Base-by-base conservation (phyloP, 2,888 invertebrate genomes). In the Drosophila histrio region DNA sequence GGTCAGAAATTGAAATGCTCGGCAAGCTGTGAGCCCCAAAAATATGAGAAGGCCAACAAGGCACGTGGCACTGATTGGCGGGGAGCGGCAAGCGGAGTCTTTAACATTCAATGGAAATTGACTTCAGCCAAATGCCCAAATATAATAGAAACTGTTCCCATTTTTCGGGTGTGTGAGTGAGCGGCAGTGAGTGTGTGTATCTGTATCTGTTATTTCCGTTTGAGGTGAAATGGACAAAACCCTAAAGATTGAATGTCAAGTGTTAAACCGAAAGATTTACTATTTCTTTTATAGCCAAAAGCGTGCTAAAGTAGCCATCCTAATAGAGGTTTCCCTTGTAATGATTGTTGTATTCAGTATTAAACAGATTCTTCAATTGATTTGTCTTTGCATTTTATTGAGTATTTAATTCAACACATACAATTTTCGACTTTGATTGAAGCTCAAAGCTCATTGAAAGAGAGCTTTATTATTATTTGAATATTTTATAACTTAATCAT, bases 1-100 rank as follows among this genome's bases (percentile, higher is more conserved):
- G 53, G 53, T 32, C 52, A n/a, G 39, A 64, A 70, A 76, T 77
- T 73, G 66, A 77, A 73, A 73, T 77, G 73, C 72, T 41, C 9
- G 32, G n/a, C 77, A 61, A 59, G 74, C 69, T 46, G 38, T 58
- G 43, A 41, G 62, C 36, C 34, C 32, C 9, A 38, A 19, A 26
- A 4, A 47, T 44, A 44, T 44, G 56, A 66, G 52, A 60, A 57
- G 73, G 77, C 44, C 61, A 57, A 36, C 53, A 22, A 5, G 66
- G 66, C 72, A 72, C 77, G 73, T 77, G 77, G 54, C 77, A 19
- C 41, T 60, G 56, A 61, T 60, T 65, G 58, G 39, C 22, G 2
- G 24, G 8, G 39, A 11, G 13, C n/a, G n/a, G n/a, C n/a, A 2
- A 15, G 15, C 21, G 24, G n/a, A 28, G 22, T 39, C 72, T 58